Evolutionary conservation across 2,888 invertebrate genomes (phyloP), one percentile per base, ranked within the genome.

Genomic region (Zonitis immaculata): DNA sequence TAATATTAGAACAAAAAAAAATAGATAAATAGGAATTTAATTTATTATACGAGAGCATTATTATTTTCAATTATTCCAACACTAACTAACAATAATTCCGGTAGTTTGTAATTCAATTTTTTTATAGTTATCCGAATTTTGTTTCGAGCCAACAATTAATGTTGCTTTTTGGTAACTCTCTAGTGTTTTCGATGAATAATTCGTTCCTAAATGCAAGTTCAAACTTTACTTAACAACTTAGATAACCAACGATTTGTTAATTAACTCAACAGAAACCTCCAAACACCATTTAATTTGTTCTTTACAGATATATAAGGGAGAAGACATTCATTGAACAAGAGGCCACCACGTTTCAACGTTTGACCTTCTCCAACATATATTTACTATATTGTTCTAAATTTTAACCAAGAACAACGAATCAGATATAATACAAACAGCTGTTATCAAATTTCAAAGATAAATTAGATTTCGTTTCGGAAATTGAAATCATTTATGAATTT

Each of bases 211-310:
- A 44, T 27, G 46, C 44, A 54, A n/a, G 48, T 57, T 54, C 50
- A 53, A 59, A 56, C n/a, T 48, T 54, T 50, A 54, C 54, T 52
- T 57, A 54, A 57, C 54, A 59, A 61, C 44, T 56, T 52, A 56
- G 59, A 59, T 61, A 56, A 59, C 54, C 61, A 54, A 55, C 59
- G 54, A 58, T 56, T 56, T 52, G 59, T 59, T 59, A 61, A 59
- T 61, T 58, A 59, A 57, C 55, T 59, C 49, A 42, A 54, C 54
- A 51, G 53, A 54, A 59, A 56, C 51, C 51, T 51, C 47, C 51
- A n/a, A 57, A 55, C 55, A 53, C 54, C 55, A 55, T 60, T 58
- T 57, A 58, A 60, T 60, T 60, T 60, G 60, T 60, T 57, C 58
- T 57, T 58, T 49, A 49, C 56, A 55, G 56, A 58, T 54, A 57